Percentiles rank a stretch among this genome's conserved stretches.
These are phyloP conservation scores for Popillia japonica DNA, from an alignment of 1,140 invertebrate genomes.

Conservation along the genomic window DNA sequence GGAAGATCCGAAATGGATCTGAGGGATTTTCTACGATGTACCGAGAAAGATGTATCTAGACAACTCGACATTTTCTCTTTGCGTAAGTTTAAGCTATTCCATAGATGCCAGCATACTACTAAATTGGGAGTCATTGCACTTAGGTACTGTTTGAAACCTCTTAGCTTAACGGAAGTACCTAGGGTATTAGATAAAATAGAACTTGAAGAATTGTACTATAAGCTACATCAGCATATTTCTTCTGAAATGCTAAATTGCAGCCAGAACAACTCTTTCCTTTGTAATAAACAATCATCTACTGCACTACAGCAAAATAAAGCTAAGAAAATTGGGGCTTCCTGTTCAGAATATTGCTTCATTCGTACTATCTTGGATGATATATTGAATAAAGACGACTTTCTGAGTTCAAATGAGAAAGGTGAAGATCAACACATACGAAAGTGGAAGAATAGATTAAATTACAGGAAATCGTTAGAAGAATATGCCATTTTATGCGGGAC, in stretches of 20 bases:
- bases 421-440: slow-evolving; percentile 37
- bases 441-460: neutral
- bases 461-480: neutral
- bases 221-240: slow-evolving; percentile 11
- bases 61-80: slow-evolving; percentile 20
- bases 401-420: slow-evolving; percentile 37
- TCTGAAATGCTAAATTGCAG: neutral
- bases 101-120: neutral
- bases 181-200: slow-evolving; percentile 8
- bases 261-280: neutral
- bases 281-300: neutral
- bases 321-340: slow-evolving; percentile 10
- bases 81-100: slow-evolving; percentile 13
- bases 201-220: neutral
- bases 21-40: slow-evolving; percentile 3
- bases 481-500: slow-evolving; percentile 42
- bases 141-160: slow-evolving; percentile 28
- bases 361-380: neutral
- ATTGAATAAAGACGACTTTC: neutral
- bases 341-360: slow-evolving; percentile 9
- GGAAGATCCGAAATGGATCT: slow-evolving; percentile 16
- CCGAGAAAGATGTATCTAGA: neutral
- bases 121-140: slow-evolving; percentile 28
- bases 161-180: neutral
- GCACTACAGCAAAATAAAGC: neutral